Base-by-base conservation (phyloP, 2,113 vertebrate species). In the Leptosomus discolor region DNA sequence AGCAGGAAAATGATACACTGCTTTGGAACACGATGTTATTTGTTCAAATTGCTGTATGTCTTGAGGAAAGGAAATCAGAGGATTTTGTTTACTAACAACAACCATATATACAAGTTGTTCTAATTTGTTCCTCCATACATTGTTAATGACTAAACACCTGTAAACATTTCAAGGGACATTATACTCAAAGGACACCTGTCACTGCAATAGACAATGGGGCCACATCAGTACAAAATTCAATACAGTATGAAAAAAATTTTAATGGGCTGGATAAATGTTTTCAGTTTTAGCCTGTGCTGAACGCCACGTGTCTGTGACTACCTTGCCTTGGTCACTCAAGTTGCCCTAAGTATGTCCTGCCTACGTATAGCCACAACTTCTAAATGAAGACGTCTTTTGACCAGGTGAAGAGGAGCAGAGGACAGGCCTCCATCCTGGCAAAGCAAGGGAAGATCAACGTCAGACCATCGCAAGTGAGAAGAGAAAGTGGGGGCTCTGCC, bases 301-400 rank as follows among this genome's bases (percentile, higher is more conserved):
- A 13, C 5, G 34, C 9, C 53, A 60, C 1, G 0, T 51, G 26
- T 13, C 48, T 12, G 1, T 16, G n/a, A 54, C 57, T 21, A 37
- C 78, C 39, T 69, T 54, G 61, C 41, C 26, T 46, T 12, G 26
- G 27, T 20, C 69, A 64, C 12, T 20, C 32, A 75, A 61, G 26
- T 15, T 70, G 46, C 60, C 34, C 26, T 3, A 11, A 29, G 10
- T 16, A 46, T 11, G 9, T 30, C 14, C 36, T 51, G 24, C n/a
- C 32, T 39, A 63, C 2, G 1, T 4, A 27, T 1, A 71, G 20
- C 45, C 13, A 3, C 20, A 70, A 43, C 34, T 88, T 54, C 15
- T 60, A 64, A 73, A 34, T 3, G 5, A 75, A 70, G 46, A 8
- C 9, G 23, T 36, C 43, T 68, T 75, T 23, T 68, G 61, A 45